Evolutionary conservation across 2,113 vertebrate genomes (phyloP).

Genomic region (Castor canadensis): DNA sequence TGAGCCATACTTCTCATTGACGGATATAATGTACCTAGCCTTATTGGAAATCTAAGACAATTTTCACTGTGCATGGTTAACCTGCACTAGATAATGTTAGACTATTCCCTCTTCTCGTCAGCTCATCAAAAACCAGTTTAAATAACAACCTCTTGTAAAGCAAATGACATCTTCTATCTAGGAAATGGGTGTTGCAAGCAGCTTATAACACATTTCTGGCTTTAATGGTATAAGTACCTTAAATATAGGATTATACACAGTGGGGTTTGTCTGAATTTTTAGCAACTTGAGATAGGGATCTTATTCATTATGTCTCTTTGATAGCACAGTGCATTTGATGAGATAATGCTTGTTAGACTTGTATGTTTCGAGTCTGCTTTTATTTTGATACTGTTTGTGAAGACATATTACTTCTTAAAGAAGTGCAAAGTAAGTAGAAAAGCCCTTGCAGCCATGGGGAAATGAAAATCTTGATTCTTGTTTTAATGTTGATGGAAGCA

Average conservation of each 20-base stretch:
- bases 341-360: background rate
- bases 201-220: background rate
- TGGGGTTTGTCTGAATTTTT: background rate
- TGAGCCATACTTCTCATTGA: background rate
- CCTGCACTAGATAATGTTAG: background rate
- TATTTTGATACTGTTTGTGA: background rate
- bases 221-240: background rate
- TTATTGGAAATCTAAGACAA: background rate
- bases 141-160: background rate
- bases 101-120: background rate
- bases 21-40: too few relatives aligned
- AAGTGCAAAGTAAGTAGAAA: background rate
- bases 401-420: background rate
- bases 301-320: background rate
- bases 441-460: background rate
- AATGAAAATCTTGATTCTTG: background rate
- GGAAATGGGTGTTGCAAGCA: background rate
- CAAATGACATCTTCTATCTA: too few relatives aligned
- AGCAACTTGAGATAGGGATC: background rate
- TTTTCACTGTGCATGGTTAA: background rate
- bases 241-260: background rate
- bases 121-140: background rate
- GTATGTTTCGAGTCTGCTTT: background rate
- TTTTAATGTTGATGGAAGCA: background rate
- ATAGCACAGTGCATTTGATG: background rate